Evolutionary conservation across 1,140 invertebrate species (phyloP).

Genomic region (Tyrophagus putrescentiae): DNA sequence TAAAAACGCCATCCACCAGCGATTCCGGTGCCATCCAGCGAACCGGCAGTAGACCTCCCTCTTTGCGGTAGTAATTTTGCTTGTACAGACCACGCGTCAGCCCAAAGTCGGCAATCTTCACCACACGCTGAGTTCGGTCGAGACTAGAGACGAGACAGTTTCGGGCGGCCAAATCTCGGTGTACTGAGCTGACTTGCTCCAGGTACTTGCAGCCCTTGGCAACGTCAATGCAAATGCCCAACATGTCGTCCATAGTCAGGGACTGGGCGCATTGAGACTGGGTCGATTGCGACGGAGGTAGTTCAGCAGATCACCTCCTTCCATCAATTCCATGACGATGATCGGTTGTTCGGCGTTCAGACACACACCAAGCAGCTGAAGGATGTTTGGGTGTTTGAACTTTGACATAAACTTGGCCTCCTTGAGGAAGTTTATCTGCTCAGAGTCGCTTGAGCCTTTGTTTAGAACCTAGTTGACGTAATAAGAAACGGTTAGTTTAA

Average conservation of each 20-base stretch:
- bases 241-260: slow-evolving; percentile 60
- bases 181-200: slow-evolving; percentile 88
- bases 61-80: slow-evolving; percentile 25
- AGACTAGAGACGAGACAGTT: slow-evolving; percentile 74
- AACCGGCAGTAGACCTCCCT: slow-evolving; percentile 43
- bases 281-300: slow-evolving; percentile 47
- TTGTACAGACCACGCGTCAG: slow-evolving; percentile 69
- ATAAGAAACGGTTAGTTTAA: background rate
- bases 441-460: slow-evolving; percentile 71
- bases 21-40: slow-evolving; percentile 85
- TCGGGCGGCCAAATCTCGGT: slow-evolving; percentile 77
- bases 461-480: slow-evolving; percentile 51
- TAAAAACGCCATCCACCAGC: slow-evolving; percentile 61
- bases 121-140: slow-evolving; percentile 45
- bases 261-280: background rate
- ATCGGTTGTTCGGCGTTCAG: slow-evolving; percentile 80
- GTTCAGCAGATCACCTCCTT: slow-evolving; percentile 79
- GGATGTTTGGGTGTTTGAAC: slow-evolving; percentile 88
- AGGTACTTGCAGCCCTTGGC: slow-evolving; percentile 77
- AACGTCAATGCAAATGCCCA: slow-evolving; percentile 85
- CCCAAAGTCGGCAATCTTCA: slow-evolving; percentile 76
- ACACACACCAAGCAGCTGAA: slow-evolving; percentile 80
- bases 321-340: slow-evolving; percentile 91
- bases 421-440: slow-evolving; percentile 86
- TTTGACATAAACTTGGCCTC: slow-evolving; percentile 93